These are phyloP conservation scores for Galerucella nymphaeae DNA, from an alignment of 2,888 invertebrate genomes.

Conservation along the genomic window DNA sequence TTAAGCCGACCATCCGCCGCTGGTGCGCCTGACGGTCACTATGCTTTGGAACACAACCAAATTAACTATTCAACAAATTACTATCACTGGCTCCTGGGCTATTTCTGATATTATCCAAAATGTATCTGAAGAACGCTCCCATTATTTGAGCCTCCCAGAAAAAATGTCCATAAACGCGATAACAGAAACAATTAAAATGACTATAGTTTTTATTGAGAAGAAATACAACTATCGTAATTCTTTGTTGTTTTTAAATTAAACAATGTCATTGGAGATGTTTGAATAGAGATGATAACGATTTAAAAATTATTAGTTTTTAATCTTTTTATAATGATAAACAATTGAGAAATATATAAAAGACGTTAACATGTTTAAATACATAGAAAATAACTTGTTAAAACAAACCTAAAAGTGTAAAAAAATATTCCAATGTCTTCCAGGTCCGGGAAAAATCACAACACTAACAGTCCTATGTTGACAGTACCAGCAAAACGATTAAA, in stretches of 20 bases:
- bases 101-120: too few relatives aligned
- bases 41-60: too few relatives aligned
- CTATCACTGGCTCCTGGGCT: too few relatives aligned
- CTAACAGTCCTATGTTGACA: slow-evolving; percentile 32
- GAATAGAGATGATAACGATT: slow-evolving; percentile 14
- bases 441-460: slow-evolving; percentile 18
- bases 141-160: neutral
- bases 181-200: neutral
- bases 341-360: slow-evolving; percentile 13
- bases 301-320: slow-evolving; percentile 3
- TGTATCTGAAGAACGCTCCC: too few relatives aligned
- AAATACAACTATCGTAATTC: neutral
- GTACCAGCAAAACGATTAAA: slow-evolving; percentile 30
- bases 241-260: neutral
- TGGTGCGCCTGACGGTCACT: too few relatives aligned
- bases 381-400: too few relatives aligned
- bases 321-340: slow-evolving; percentile 13
- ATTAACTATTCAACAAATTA: too few relatives aligned
- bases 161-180: neutral
- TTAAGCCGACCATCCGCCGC: too few relatives aligned
- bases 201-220: neutral
- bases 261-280: neutral
- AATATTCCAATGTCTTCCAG: neutral
- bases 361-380: neutral
- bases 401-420: neutral